Evolutionary conservation across 1,140 invertebrate genomes (phyloP), one percentile per base, ranked within the genome.

Genomic region (Drosophila cardini): DNA sequence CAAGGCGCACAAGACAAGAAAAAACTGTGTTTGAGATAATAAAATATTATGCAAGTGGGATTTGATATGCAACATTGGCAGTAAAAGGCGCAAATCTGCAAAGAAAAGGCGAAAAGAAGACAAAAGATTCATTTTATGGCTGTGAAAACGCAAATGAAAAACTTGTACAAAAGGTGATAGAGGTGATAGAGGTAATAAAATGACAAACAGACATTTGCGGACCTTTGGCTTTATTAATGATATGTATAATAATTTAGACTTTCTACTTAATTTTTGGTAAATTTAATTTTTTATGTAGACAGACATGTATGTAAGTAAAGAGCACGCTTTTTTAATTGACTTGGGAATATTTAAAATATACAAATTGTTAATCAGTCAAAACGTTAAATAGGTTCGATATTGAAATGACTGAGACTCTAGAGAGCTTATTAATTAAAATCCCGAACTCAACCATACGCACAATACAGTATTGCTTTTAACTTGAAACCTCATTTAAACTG

Each of bases 1-100:
- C 34, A 26, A 56, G 18, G 36, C 16, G 63, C 62, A 70, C 57
- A 56, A 62, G 58, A 26, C 46, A 81, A 8, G 8, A 16, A 57
- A 56, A 38, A 72, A 13, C 64, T 60, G 65, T 61, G 64, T 62
- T 76, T 62, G 56, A 65, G 80, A 84, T 84, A 79, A 79, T 83
- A 76, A 84, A 83, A 83, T 83, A 84, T 76, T 84, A 84, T 84
- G 80, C 80, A 84, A 69, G 60, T 83, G 76, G 80, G 80, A 84
- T 69, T 71, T 56, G 30, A 46, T 48, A 26, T 73, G 55, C 36
- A 61, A 32, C 36, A 68, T 40, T 40, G 30, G 71, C 36, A 34
- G 55, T 43, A 42, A 53, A 30, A 32, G n/a, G 40, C 34, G 34
- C 9, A 55, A 50, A 60, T n/a, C 42, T 48, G 26, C 21, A 38